Evolutionary conservation across 1,140 invertebrate genomes (phyloP).

Genomic region (Phenacoccus solenopsis): DNA sequence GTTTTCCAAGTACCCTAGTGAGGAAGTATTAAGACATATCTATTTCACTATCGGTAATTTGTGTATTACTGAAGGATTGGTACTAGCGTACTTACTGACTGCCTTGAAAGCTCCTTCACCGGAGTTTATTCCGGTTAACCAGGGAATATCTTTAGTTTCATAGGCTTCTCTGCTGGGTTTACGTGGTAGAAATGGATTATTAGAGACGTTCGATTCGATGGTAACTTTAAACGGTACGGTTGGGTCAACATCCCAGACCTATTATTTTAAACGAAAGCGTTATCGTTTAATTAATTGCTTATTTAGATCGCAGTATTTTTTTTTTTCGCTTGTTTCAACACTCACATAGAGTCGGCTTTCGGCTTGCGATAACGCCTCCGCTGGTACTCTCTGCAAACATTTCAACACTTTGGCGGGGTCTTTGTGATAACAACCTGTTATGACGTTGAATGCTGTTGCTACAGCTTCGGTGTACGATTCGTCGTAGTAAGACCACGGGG

Average conservation of each 20-base stretch:
- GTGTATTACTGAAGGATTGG: too few relatives aligned
- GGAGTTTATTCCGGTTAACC: slow-evolving; percentile 6
- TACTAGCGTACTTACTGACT: background rate
- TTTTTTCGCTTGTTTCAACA: background rate
- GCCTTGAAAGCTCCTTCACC: background rate
- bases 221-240: background rate
- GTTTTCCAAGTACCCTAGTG: background rate
- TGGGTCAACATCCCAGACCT: background rate
- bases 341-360: slow-evolving; percentile 23
- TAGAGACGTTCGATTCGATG: background rate
- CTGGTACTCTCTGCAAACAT: slow-evolving; percentile 40
- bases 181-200: background rate
- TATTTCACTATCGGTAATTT: background rate
- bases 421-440: slow-evolving; percentile 5
- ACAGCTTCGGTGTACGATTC: background rate
- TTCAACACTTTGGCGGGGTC: slow-evolving; percentile 38
- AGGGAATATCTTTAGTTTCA: background rate
- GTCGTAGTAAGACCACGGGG: slow-evolving; percentile 44
- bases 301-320: background rate
- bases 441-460: background rate
- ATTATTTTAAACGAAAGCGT: background rate
- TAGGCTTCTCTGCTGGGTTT: background rate
- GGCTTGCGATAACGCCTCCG: slow-evolving; percentile 30
- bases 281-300: background rate
- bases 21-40: background rate